phyloP scores from a whole-genome alignment of 2,888 invertebrate genomes.

The Microchrysa polita region DNA sequence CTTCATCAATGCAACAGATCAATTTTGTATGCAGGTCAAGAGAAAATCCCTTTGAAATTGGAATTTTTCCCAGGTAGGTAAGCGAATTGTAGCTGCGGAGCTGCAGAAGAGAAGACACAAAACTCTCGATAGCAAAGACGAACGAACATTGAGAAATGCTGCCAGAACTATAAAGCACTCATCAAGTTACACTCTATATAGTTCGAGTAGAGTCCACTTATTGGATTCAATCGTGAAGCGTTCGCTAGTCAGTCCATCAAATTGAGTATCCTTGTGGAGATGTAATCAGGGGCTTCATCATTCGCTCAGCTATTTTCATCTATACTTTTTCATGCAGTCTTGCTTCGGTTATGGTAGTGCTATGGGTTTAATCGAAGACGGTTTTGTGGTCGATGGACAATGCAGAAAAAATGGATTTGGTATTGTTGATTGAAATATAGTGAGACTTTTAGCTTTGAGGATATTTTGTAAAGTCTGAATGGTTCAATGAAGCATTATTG shows the following conservation, averaged over 20 bases:
- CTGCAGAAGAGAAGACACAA: too few species aligned
- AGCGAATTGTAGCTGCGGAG: too few species aligned
- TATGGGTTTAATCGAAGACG: too few species aligned
- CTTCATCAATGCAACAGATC: too few species aligned
- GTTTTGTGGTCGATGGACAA: too few species aligned
- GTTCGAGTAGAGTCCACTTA: not conserved
- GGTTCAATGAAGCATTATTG: not conserved
- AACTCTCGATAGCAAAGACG: not conserved
- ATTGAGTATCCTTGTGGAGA: slow-evolving; percentile 8
- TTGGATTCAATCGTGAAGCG: not conserved
- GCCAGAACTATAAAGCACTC: not conserved
- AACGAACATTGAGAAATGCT: not conserved
- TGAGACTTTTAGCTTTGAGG: slow-evolving; percentile 17
- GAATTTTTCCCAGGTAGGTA: not conserved
- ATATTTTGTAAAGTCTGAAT: slow-evolving; percentile 3
- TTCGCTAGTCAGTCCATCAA: not conserved
- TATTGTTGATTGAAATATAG: too few species aligned
- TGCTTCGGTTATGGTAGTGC: too few species aligned
- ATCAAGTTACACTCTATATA: not conserved
- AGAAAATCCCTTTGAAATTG: slow-evolving; percentile 11
- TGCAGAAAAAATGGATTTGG: too few species aligned
- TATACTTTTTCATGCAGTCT: too few species aligned
- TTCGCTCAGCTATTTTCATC: too few species aligned
- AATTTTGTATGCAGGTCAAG: slow-evolving; percentile 2
- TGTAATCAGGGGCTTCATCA: not conserved